Evolutionary conservation across 2,888 invertebrate species (phyloP).

Genomic region (Atethmia centrago): DNA sequence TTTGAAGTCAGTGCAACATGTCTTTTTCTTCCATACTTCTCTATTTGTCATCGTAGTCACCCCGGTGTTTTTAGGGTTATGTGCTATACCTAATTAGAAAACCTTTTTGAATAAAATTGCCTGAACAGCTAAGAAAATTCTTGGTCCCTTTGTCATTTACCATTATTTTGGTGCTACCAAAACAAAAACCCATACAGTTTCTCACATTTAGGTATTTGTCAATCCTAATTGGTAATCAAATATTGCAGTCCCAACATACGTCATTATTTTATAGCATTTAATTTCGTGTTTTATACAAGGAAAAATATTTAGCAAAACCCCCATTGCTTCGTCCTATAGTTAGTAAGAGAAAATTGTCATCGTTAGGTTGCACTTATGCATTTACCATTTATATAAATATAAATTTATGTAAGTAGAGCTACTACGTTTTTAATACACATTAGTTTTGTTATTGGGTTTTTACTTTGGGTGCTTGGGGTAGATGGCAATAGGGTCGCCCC

Average conservation of each 20-base stretch:
- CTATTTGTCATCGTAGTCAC: too few species aligned
- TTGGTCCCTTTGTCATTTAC: not conserved
- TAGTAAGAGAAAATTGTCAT: not conserved
- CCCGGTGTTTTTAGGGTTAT: too few species aligned
- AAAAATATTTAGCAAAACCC: not conserved
- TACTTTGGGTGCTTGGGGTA: too few species aligned
- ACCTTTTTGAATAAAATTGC: not conserved
- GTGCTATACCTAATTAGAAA: not conserved
- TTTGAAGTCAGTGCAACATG: too few species aligned
- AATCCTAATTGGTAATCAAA: slow-evolving; percentile 15
- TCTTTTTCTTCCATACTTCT: too few species aligned
- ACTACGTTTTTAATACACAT: not conserved
- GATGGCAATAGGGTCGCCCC: not conserved
- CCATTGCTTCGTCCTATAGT: not conserved
- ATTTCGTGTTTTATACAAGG: not conserved
- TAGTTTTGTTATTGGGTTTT: not conserved
- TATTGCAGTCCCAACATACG: not conserved
- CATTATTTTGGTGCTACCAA: not conserved
- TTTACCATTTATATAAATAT: not conserved
- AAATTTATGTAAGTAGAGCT: too few species aligned
- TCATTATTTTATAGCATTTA: not conserved
- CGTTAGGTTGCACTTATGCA: not conserved
- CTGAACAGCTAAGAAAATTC: not conserved
- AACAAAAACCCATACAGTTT: not conserved
- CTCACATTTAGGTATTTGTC: not conserved